Conservation (phyloP, 2,113 vertebrate species). For the Chroicocephalus ridibundus region DNA sequence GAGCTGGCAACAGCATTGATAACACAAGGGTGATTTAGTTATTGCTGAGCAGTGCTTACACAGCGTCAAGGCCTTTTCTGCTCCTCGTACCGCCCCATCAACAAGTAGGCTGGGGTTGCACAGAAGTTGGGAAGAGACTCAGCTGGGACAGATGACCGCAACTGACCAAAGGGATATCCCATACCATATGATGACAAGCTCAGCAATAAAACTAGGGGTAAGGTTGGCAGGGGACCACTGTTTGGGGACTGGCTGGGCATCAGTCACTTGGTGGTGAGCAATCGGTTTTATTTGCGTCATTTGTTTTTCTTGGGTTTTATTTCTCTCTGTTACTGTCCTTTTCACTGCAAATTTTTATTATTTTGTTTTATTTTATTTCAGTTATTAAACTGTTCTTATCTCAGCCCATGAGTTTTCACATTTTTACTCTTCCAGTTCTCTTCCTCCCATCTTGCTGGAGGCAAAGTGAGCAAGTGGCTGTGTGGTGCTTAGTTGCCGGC, state of each 20-base stretch:
- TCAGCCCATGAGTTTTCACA: background rate
- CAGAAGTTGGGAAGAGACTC: background rate
- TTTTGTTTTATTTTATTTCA: background rate
- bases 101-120: rapidly evolving
- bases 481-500: background rate
- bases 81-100: background rate
- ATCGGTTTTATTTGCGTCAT: background rate
- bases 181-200: background rate
- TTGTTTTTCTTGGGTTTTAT: background rate
- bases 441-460: background rate
- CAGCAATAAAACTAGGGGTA: background rate
- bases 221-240: background rate
- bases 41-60: background rate
- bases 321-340: background rate
- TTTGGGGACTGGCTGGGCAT: background rate
- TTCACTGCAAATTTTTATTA: background rate
- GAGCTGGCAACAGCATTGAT: background rate
- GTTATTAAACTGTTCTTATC: background rate
- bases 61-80: background rate
- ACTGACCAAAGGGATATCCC: background rate
- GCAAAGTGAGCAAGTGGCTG: background rate
- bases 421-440: background rate
- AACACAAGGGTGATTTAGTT: background rate
- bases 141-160: background rate
- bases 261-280: background rate